These are phyloP conservation scores for Elgaria multicarinata DNA, from an alignment of 2,113 vertebrate genomes.

Conservation along the genomic window DNA sequence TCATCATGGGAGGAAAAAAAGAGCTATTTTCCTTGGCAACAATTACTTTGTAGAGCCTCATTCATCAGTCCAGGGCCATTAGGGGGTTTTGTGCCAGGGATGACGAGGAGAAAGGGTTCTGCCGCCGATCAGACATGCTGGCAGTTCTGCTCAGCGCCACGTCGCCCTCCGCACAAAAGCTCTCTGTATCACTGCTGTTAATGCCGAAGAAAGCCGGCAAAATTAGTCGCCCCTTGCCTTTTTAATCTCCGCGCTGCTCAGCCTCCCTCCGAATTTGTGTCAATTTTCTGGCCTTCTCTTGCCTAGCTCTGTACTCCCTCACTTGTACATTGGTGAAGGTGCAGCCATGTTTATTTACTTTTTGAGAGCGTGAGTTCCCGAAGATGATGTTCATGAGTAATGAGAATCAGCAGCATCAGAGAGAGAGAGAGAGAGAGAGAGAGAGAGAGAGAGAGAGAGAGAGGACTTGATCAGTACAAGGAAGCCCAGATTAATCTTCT, in stretches of 20 bases:
- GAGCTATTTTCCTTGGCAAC: not conserved
- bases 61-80: not conserved
- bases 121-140: not conserved
- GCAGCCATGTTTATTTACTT: not conserved
- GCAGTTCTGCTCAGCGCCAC: fast-evolving
- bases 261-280: fast-evolving
- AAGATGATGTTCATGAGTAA: not conserved
- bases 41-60: fast-evolving
- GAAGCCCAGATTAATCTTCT: not conserved
- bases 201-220: not conserved
- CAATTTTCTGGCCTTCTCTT: not conserved
- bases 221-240: not conserved
- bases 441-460: no score
- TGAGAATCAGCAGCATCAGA: no score
- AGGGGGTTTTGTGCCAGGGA: not conserved
- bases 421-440: no score
- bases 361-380: not conserved
- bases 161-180: fast-evolving
- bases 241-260: fast-evolving
- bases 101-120: not conserved
- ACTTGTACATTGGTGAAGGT: not conserved
- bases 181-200: not conserved
- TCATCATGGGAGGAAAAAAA: not conserved
- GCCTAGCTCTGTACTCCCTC: not conserved
- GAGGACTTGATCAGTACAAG: no score